Percentiles rank a stretch among this genome's conserved stretches.
These are phyloP conservation scores for Cecidostiba fungosa DNA, from an alignment of 2,888 invertebrate species.

Conservation along the genomic window DNA sequence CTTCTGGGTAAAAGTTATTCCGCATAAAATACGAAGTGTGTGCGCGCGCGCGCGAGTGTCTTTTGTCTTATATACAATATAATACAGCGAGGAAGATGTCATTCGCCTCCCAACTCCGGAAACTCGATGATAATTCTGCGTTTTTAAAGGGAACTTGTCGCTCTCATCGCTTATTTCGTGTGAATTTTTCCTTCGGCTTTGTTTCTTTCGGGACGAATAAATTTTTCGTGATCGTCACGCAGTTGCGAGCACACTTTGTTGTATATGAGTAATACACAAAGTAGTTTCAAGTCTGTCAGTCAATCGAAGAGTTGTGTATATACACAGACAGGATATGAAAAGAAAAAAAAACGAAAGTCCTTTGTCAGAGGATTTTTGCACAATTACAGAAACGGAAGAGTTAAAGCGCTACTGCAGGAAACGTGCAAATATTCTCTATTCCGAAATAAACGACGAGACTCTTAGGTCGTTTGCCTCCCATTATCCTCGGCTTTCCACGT, in stretches of 20 bases:
- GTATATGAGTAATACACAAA: no score
- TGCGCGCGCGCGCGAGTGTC: neutral
- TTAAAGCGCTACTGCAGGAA: no score
- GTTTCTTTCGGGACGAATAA: neutral
- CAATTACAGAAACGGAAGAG: neutral
- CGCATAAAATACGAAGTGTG: neutral
- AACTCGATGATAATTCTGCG: neutral
- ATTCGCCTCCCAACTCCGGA: neutral
- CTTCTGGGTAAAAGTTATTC: conserved; percentile 20
- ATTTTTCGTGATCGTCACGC: neutral
- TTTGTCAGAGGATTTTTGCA: neutral
- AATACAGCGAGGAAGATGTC: neutral
- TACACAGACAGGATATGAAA: neutral
- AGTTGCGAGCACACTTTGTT: no score
- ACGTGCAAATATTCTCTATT: neutral
- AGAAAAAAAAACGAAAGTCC: neutral
- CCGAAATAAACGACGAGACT: neutral
- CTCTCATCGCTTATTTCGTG: neutral
- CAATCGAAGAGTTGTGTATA: no score
- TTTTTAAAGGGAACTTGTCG: neutral
- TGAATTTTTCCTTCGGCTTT: neutral
- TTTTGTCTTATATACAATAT: neutral
- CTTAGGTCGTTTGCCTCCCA: conserved; percentile 19
- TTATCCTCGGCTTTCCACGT: neutral
- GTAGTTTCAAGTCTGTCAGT: no score